These are phyloP conservation scores for Acanthurus tractus DNA, from an alignment of 2,797 vertebrate genomes.

Conservation along the genomic window DNA sequence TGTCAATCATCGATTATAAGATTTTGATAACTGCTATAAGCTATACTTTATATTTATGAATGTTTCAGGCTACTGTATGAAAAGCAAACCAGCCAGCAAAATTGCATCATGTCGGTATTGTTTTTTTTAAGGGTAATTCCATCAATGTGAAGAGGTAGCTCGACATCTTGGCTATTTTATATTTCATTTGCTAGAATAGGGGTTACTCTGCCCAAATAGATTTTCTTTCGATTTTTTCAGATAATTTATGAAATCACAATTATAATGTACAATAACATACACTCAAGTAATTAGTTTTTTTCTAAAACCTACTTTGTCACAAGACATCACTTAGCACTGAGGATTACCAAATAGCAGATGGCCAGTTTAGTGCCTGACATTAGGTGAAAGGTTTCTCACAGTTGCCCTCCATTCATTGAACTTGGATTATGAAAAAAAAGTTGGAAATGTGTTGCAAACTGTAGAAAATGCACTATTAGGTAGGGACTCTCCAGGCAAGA, in stretches of 20 bases:
- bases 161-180: no score
- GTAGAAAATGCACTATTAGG: not conserved
- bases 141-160: no score
- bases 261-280: no score
- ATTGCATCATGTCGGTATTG: not conserved
- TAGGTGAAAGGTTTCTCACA: conserved; percentile 54
- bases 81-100: not conserved
- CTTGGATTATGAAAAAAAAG: not conserved
- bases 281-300: not conserved
- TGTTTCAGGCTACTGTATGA: not conserved
- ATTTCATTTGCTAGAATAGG: no score
- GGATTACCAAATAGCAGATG: not conserved
- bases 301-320: not conserved
- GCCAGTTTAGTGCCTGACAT: conserved; percentile 18
- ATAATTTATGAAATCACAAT: no score
- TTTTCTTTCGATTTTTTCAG: no score
- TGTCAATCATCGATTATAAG: not conserved
- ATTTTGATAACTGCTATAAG: no score
- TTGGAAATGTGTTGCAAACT: not conserved
- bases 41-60: not conserved
- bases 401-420: not conserved
- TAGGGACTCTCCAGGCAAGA: not conserved
- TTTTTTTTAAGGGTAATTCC: not conserved
- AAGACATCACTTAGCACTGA: not conserved
- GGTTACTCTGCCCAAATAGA: no score